Evolutionary conservation across 2,113 vertebrate genomes (phyloP).

Genomic region (Zapornia atra): DNA sequence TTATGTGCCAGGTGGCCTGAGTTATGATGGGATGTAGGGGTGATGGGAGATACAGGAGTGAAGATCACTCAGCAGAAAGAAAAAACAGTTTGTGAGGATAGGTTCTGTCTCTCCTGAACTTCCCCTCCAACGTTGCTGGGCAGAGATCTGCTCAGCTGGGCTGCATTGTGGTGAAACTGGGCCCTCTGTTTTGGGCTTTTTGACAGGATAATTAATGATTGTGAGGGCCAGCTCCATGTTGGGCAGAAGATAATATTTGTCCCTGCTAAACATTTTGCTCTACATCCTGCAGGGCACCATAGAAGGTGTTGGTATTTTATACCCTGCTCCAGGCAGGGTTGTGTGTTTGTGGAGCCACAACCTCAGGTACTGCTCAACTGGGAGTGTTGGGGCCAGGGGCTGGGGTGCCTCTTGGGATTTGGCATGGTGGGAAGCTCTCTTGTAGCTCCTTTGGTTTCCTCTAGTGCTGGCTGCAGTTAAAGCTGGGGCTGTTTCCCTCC

Average conservation of each 20-base stretch:
- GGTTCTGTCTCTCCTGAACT: background rate
- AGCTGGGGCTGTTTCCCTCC: fast-evolving
- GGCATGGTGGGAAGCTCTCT: background rate
- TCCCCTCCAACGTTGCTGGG: background rate
- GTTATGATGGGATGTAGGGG: background rate
- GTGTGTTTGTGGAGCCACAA: fast-evolving
- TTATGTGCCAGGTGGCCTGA: background rate
- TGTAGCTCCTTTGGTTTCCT: background rate
- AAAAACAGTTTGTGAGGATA: background rate
- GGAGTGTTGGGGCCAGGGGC: fast-evolving
- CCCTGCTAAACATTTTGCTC: fast-evolving
- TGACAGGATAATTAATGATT: fast-evolving
- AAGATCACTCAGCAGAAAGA: background rate
- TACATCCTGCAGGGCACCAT: fast-evolving
- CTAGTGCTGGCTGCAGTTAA: background rate
- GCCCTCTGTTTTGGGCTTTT: background rate
- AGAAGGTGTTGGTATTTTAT: background rate
- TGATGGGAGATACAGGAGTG: background rate
- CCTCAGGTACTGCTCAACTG: background rate
- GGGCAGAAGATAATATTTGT: fast-evolving
- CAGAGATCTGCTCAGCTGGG: background rate
- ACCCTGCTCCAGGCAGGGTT: fast-evolving
- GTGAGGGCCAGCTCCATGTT: fast-evolving
- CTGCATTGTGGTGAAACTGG: fast-evolving
- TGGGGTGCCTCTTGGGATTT: background rate